Evolutionary conservation across 2,888 invertebrate genomes (phyloP).

Genomic region (Synanthedon vespiformis): DNA sequence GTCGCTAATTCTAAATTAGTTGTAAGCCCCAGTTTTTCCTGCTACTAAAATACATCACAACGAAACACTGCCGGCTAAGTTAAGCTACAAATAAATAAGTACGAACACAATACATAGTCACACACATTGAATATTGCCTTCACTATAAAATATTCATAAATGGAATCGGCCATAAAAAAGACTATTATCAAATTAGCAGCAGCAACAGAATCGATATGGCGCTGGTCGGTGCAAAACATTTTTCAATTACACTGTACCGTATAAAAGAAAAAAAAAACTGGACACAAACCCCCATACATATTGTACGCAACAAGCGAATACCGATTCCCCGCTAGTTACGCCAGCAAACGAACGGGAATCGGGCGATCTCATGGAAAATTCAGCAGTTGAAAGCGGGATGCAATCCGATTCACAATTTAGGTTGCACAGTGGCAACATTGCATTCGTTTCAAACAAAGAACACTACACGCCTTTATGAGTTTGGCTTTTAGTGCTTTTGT

Average conservation of each 20-base stretch:
- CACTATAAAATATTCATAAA: too few relatives aligned
- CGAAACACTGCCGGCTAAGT: too few relatives aligned
- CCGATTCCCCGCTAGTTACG: constrained; percentile 58
- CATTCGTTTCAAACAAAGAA: constrained; percentile 29
- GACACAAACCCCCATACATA: constrained; percentile 57
- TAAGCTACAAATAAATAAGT: too few relatives aligned
- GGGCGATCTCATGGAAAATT: constrained; percentile 49
- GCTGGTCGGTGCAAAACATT: constrained; percentile 22
- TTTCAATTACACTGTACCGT: constrained; percentile 50
- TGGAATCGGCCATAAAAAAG: too few relatives aligned
- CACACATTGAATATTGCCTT: too few relatives aligned
- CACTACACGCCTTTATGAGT: neutral
- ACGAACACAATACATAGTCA: too few relatives aligned
- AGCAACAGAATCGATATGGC: neutral
- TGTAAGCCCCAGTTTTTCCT: too few relatives aligned
- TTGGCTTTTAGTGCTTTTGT: constrained; percentile 7
- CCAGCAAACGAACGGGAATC: constrained; percentile 35
- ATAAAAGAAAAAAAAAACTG: constrained; percentile 46
- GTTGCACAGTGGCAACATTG: constrained; percentile 40
- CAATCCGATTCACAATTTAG: constrained; percentile 51
- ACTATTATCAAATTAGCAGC: neutral
- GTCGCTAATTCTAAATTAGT: too few relatives aligned
- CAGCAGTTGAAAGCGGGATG: constrained; percentile 52
- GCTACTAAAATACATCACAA: too few relatives aligned
- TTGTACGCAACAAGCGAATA: constrained; percentile 54